Percentiles rank a stretch among this genome's conserved stretches.
Conservation (phyloP, 2,113 vertebrate species). For the Prolemur simus region DNA sequence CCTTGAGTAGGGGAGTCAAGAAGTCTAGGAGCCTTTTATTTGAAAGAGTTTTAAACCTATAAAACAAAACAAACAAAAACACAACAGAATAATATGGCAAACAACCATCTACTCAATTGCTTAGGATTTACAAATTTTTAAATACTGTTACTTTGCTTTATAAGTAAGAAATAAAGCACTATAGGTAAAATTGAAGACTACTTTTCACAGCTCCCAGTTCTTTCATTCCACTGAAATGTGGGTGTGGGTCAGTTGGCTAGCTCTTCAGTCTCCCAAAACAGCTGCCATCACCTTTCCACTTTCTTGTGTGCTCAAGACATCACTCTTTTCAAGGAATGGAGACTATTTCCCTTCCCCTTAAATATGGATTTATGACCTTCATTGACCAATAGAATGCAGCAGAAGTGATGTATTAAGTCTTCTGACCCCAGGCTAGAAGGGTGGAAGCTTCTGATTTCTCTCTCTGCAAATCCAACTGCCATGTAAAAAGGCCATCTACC, state of each 20-base stretch:
- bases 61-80: neutral
- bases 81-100: neutral
- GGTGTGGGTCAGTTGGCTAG: neutral
- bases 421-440: neutral
- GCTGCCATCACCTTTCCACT: neutral
- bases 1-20: neutral
- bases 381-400: neutral
- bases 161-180: neutral
- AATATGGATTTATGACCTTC: neutral
- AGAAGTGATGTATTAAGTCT: neutral
- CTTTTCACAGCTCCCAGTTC: neutral
- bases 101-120: neutral
- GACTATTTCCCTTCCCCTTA: neutral
- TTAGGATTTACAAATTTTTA: conserved; percentile 40
- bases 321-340: neutral
- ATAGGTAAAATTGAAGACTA: neutral
- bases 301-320: neutral
- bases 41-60: neutral
- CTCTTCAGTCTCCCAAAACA: neutral
- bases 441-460: neutral
- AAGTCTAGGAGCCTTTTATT: neutral
- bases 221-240: neutral
- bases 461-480: neutral
- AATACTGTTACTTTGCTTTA: neutral
- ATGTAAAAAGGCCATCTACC: neutral